A percentile compares a stretch with the other conserved stretches of the same genome.
phyloP scores from a whole-genome alignment of 2,113 vertebrate species.

The Suricata suricatta region DNA sequence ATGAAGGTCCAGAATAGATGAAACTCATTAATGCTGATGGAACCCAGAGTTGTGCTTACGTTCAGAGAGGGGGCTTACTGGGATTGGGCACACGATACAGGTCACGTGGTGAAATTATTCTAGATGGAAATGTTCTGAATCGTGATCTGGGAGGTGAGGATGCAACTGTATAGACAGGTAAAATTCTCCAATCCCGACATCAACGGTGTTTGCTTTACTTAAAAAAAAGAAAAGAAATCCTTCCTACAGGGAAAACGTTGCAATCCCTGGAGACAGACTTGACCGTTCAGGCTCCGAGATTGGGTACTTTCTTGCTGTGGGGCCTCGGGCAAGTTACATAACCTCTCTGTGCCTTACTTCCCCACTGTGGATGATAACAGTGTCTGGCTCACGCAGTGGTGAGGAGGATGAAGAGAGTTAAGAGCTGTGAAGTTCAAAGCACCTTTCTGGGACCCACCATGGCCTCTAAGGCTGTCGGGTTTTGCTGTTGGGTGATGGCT shows the following conservation, averaged over 20 bases:
- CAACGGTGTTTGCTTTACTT: neutral
- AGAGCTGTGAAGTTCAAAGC: neutral
- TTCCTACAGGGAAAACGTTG: neutral
- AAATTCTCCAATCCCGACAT: neutral
- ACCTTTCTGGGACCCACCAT: fast-evolving
- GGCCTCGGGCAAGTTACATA: neutral
- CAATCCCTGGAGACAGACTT: neutral
- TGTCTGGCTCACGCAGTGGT: neutral
- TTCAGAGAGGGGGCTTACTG: neutral
- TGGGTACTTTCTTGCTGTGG: neutral
- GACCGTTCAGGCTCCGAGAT: neutral
- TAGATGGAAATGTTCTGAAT: fast-evolving
- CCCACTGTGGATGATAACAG: neutral
- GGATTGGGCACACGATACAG: too few relatives aligned
- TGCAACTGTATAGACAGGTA: neutral
- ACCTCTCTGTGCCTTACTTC: neutral
- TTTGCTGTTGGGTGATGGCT: neutral
- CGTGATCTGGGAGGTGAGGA: too few relatives aligned
- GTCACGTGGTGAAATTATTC: neutral
- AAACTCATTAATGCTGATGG: fast-evolving
- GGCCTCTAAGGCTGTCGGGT: neutral
- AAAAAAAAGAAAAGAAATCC: neutral
- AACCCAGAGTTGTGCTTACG: neutral
- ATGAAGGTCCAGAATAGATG: neutral
- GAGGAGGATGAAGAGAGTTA: neutral